A percentile compares a stretch with the other conserved stretches of the same genome.
Conservation (phyloP, 2,113 vertebrate species). For the Tyto alba region DNA sequence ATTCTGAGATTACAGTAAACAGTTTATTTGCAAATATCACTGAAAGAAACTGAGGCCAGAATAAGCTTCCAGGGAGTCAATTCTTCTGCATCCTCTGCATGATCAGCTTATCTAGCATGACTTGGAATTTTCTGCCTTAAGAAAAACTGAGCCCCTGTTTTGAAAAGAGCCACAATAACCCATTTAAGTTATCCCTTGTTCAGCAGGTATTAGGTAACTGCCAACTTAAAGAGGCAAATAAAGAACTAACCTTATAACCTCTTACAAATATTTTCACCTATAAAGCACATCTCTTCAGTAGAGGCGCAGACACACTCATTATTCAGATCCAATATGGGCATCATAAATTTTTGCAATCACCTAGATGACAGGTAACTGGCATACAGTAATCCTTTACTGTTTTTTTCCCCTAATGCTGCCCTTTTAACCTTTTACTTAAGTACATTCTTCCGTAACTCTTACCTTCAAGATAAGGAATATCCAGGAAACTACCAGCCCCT, state of each 20-base stretch:
- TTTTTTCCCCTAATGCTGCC: not conserved
- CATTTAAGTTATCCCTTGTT: not conserved
- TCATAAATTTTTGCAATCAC: not conserved
- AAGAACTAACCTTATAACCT: not conserved
- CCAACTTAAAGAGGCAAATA: not conserved
- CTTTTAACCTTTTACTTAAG: not conserved
- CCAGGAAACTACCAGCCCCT: not conserved
- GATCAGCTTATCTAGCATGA: not conserved
- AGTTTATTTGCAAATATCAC: not conserved
- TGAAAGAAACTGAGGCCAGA: not conserved
- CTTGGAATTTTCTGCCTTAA: not conserved
- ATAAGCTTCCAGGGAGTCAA: not conserved
- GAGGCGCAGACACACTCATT: not conserved
- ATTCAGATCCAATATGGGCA: not conserved
- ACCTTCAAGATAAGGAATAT: not conserved
- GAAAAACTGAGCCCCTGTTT: not conserved
- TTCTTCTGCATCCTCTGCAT: not conserved
- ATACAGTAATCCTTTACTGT: not conserved
- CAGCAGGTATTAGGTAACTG: not conserved
- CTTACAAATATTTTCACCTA: not conserved
- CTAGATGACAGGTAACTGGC: not conserved
- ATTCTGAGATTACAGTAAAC: not conserved
- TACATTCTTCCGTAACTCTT: not conserved
- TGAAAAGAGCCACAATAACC: not conserved
- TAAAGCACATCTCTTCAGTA: not conserved